Base-by-base conservation (phyloP, 2,113 vertebrate genomes). In the Nothobranchius furzeri region DNA sequence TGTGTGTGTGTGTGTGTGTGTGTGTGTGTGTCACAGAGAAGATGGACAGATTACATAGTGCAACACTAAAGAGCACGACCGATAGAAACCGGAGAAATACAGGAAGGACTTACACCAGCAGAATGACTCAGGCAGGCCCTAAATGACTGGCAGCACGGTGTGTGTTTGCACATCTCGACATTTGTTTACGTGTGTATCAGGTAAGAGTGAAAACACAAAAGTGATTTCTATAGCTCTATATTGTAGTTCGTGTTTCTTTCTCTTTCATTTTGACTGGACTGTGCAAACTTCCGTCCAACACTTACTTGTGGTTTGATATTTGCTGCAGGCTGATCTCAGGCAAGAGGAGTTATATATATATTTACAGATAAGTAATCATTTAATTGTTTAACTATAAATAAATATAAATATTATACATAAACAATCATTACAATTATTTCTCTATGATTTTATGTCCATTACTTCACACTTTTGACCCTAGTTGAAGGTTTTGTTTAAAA, bases 221-320 rank as follows among this genome's bases (percentile, higher is more conserved):
- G 79, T 89, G 81, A 90, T 90, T 85, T 88, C 78, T 85, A 47
- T 68, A 77, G 58, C 53, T 59, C 69, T 46, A 30, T 64, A 73
- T 73, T 74, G 51, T 79, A 64, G 20, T 20, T 20, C 20, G 20
- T 2, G 12, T 74, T 73, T 73, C 14, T n/a, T 72, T 60, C 35
- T 81, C 75, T 89, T 77, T 82, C 84, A 67, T n/a, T 80, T 74
- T 91, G 87, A 87, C 68, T 89, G 45, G 7, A 46, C n/a, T 9
- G 0, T 72, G 36, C 69, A 64, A 74, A 76, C 72, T 30, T 36
- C 60, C 48, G 37, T 66, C 9, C 46, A 57, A 70, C n/a, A 30
- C 15, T 25, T 24, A 50, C 7, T 10, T 17, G 15, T 62, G 36
- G 17, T 56, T 30, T 47, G 12, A 64, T 64, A 49, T 46, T 60